Percentiles rank a stretch among this genome's conserved stretches.
Conservation (phyloP, 2,888 invertebrate genomes). For the Drosophila pegasa region DNA sequence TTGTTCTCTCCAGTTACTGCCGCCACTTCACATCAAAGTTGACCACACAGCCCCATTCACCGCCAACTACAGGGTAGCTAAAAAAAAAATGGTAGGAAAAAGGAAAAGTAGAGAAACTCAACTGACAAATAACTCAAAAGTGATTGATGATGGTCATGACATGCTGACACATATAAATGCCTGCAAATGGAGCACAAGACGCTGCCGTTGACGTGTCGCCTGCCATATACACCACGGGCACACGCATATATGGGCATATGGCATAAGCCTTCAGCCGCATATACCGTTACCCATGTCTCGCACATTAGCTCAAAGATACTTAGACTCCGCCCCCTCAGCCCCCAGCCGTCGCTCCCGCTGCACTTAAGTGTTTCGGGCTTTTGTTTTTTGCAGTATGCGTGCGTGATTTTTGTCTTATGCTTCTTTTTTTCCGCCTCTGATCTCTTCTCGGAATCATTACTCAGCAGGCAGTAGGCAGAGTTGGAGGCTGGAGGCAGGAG, state of each 20-base stretch:
- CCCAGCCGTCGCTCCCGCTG: no score
- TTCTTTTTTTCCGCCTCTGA: background rate
- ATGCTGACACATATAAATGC: constrained; percentile 79
- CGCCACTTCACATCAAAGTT: background rate
- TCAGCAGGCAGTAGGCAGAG: constrained; percentile 37
- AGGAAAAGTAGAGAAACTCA: constrained; percentile 34
- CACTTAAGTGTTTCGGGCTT: constrained; percentile 33
- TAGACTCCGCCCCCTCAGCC: constrained; percentile 3
- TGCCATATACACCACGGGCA: constrained; percentile 9
- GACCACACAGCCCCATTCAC: background rate
- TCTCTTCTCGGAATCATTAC: constrained; percentile 60
- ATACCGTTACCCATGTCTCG: constrained; percentile 36
- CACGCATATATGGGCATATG: constrained; percentile 2
- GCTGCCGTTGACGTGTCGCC: constrained; percentile 65
- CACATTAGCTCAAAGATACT: constrained; percentile 49
- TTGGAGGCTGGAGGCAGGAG: background rate
- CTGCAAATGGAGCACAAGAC: constrained; percentile 70
- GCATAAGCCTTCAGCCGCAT: constrained; percentile 33
- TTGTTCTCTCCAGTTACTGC: background rate
- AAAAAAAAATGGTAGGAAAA: constrained; percentile 5
- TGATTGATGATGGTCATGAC: constrained; percentile 75
- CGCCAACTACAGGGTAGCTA: background rate
- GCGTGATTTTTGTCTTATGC: constrained; percentile 39
- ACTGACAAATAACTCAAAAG: constrained; percentile 78
- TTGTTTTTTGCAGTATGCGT: constrained; percentile 52